A percentile compares a stretch with the other conserved stretches of the same genome.
Conservation (phyloP, 2,888 invertebrate species). For the Periphyllus acericola region DNA sequence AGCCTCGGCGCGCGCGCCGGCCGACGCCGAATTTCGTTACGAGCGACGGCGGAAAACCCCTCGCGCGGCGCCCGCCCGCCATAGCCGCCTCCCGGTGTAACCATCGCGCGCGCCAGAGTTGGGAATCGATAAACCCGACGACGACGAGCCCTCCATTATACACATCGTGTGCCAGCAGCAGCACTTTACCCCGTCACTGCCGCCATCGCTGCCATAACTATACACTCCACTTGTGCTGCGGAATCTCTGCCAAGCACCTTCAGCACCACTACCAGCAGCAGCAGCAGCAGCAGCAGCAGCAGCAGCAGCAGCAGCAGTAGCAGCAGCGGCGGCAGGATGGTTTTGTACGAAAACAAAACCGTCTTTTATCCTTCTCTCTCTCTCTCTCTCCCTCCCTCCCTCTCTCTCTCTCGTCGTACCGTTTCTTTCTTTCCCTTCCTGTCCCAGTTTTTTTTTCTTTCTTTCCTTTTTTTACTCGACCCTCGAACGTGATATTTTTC, state of each 20-base stretch:
- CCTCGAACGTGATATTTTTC: not conserved
- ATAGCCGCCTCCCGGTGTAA: slow-evolving; percentile 24
- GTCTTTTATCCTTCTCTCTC: not conserved
- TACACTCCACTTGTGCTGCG: not conserved
- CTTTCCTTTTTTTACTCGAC: not conserved
- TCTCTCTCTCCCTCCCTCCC: not conserved
- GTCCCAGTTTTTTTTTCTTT: not conserved
- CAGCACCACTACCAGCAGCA: not conserved
- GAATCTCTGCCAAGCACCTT: not conserved
- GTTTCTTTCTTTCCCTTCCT: too few relatives aligned
- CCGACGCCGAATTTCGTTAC: slow-evolving; percentile 39
- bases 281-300: not conserved
- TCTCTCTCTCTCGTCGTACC: not conserved
- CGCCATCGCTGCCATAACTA: not conserved
- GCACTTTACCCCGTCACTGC: not conserved
- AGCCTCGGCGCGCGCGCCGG: slow-evolving; percentile 35
- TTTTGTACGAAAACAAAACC: not conserved
- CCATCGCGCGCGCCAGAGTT: slow-evolving; percentile 45
- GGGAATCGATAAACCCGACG: slow-evolving; percentile 57
- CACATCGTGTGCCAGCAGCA: slow-evolving; percentile 23
- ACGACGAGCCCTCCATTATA: slow-evolving; percentile 34
- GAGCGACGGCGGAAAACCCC: slow-evolving; percentile 47
- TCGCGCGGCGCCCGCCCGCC: not conserved
- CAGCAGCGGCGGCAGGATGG: not conserved
- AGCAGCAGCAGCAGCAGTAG: not conserved